Evolutionary conservation across 2,113 vertebrate species (phyloP), one percentile per base, ranked within the genome.

Genomic region (Sinocyclocheilus maitianheensis): DNA sequence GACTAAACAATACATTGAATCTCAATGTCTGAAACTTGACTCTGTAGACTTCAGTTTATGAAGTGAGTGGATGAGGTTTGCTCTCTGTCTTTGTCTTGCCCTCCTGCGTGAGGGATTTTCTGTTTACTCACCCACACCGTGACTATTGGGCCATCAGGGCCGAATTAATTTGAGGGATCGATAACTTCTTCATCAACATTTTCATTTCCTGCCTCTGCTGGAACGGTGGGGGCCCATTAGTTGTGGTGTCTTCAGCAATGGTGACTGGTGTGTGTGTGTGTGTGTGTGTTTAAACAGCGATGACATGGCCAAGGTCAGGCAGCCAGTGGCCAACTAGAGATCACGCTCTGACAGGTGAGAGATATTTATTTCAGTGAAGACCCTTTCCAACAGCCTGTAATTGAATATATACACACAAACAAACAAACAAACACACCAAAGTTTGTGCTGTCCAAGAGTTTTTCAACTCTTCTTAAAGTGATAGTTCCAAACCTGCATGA

Each of bases 111-210:
- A 88, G 78, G 76, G 83, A 88, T 85, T 74, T 78, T 85, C 62
- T 86, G 84, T 88, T 85, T 83, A 83, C 84, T 83, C 84, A 88
- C 34, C 40, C 72, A 72, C 72, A 77, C 46, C 74, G 26, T 77
- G 72, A 81, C 69, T 79, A 83, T 26, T 53, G 51, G 46, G 37
- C 67, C 82, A 84, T 65, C 86, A 86, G 69, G 60, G 46, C 34
- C 46, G 85, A 72, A 88, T 89, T 79, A 85, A 86, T 88, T 82
- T 86, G 40, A 88, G 48, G n/a, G 67, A 84, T 88, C 81, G 83
- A 78, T 86, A 89, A 72, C 67, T 77, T 75, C 46, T 85, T 81
- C 81, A 67, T 84, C 81, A 82, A 69, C 69, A 40, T 86, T 90
- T 88, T 86, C 43, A 84, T 77, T 89, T 83, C 82, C 82, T 86